phyloP scores from a whole-genome alignment of 2,797 vertebrate species.

The Remorina albescens region DNA sequence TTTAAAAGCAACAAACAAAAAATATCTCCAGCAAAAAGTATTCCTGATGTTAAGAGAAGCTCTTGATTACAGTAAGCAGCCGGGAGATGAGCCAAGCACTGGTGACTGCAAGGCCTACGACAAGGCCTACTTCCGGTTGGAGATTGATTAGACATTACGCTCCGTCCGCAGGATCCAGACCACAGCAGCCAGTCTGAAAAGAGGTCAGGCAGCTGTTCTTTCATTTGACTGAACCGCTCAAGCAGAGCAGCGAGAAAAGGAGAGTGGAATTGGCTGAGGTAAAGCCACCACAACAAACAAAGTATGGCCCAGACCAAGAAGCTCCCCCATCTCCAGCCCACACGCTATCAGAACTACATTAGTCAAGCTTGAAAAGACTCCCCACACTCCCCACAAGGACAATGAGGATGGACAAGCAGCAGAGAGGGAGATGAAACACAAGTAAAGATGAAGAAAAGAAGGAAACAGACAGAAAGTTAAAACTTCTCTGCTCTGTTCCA shows the following conservation, averaged over 20 bases:
- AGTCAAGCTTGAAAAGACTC: conserved; percentile 75
- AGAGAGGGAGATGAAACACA: conserved; percentile 70
- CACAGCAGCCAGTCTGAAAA: conserved; percentile 44
- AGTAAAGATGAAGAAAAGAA: conserved; percentile 55
- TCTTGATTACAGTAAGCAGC: conserved; percentile 48
- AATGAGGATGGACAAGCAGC: conserved; percentile 71
- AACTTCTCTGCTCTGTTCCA: conserved; percentile 52
- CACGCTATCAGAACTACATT: conserved; percentile 78
- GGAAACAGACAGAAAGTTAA: conserved; percentile 40
- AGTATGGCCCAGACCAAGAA: conserved; percentile 72
- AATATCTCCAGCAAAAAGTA: conserved; percentile 68
- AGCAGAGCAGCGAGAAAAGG: conserved; percentile 44
- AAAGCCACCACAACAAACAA: conserved; percentile 69
- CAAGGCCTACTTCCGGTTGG: conserved; percentile 60
- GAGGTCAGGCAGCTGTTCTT: conserved; percentile 73
- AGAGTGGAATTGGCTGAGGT: conserved; percentile 45
- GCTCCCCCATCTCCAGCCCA: conserved; percentile 70
- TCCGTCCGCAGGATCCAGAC: conserved; percentile 52
- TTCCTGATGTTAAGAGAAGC: conserved; percentile 75
- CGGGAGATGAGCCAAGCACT: conserved; percentile 55
- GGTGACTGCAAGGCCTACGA: conserved; percentile 45
- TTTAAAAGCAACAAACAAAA: conserved; percentile 63
- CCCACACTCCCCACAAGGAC: conserved; percentile 53
- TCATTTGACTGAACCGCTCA: conserved; percentile 60
- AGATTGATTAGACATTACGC: conserved; percentile 32